phyloP scores from a whole-genome alignment of 2,113 vertebrate genomes.

The Theropithecus gelada region DNA sequence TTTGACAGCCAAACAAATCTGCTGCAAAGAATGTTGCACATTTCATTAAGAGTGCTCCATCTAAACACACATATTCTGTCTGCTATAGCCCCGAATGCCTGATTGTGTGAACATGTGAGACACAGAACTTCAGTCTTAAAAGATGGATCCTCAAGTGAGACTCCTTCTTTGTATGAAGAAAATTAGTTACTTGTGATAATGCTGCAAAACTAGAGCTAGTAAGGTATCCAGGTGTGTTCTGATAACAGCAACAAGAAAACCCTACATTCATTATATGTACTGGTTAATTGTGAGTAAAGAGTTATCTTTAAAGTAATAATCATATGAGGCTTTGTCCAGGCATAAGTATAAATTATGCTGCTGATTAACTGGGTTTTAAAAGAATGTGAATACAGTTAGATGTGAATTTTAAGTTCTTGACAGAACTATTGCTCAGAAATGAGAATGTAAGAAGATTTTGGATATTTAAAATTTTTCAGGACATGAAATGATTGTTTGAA shows the following conservation, averaged over 20 bases:
- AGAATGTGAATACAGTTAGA: neutral
- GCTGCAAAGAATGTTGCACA: neutral
- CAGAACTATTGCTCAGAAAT: neutral
- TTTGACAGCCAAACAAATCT: slow-evolving; percentile 63
- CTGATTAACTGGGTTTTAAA: neutral
- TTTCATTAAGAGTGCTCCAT: neutral
- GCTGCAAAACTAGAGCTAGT: neutral
- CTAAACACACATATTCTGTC: neutral
- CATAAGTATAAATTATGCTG: neutral
- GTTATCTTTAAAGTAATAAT: neutral
- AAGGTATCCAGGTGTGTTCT: neutral
- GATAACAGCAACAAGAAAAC: neutral
- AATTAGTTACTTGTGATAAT: neutral
- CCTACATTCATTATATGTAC: neutral
- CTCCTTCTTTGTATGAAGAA: neutral
- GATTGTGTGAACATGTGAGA: neutral
- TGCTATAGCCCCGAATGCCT: neutral
- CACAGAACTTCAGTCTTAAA: neutral
- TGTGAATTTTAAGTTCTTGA: neutral
- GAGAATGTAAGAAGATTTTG: neutral
- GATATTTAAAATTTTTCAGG: neutral
- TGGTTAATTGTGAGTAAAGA: neutral
- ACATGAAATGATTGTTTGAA: slow-evolving; percentile 25
- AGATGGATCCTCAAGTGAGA: neutral
- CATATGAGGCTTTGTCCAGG: neutral